phyloP scores from a whole-genome alignment of 2,113 vertebrate genomes.

The Clarias gariepinus region DNA sequence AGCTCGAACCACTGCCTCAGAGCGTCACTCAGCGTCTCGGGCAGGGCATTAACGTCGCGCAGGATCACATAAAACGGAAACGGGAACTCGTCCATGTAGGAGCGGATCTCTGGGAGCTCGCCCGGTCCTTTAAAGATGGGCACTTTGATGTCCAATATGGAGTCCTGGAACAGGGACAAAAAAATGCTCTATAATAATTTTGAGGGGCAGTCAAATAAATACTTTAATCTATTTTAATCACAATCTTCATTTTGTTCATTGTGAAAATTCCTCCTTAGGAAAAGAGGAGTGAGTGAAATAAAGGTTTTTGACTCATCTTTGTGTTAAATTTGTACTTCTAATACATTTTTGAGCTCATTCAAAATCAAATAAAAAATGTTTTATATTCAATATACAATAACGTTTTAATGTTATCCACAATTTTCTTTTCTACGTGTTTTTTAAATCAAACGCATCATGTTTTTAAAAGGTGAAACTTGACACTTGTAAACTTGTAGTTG shows the following conservation, averaged over 20 bases:
- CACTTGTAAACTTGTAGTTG: too few relatives aligned
- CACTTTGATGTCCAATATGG: slow-evolving; percentile 97
- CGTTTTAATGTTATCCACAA: too few relatives aligned
- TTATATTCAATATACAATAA: too few relatives aligned
- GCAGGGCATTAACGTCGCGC: slow-evolving; percentile 87
- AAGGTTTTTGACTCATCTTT: not conserved
- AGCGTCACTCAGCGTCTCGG: slow-evolving; percentile 93
- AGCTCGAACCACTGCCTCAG: slow-evolving; percentile 98
- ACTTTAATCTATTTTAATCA: not conserved
- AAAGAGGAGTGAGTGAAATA: not conserved
- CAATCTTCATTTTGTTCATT: not conserved
- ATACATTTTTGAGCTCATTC: not conserved
- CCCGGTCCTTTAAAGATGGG: slow-evolving; percentile 91
- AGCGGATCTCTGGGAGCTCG: slow-evolving; percentile 91
- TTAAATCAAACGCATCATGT: too few relatives aligned
- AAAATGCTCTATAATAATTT: not conserved
- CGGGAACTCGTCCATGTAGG: slow-evolving; percentile 98
- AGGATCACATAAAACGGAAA: slow-evolving; percentile 97
- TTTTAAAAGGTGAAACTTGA: too few relatives aligned
- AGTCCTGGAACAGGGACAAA: slow-evolving; percentile 77
- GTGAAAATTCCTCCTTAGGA: not conserved
- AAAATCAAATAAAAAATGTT: too few relatives aligned
- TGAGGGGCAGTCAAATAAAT: not conserved
- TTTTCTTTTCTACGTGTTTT: too few relatives aligned
- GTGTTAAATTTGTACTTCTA: not conserved